Conservation (phyloP, 23 tunicate genomes). For the Clavelina lepadiformis region DNA sequence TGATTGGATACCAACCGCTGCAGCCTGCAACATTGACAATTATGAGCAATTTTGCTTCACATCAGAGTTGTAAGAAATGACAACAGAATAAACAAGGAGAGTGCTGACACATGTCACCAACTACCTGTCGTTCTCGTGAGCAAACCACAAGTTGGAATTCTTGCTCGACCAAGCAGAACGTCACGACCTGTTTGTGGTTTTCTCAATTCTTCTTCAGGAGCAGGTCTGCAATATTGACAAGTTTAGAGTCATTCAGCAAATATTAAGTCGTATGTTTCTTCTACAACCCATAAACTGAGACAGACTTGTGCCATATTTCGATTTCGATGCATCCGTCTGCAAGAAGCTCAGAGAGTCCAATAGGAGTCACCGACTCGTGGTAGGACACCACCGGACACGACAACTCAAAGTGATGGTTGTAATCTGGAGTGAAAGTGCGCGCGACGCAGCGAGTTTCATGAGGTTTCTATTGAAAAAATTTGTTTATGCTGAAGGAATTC, state of each 20-base stretch:
- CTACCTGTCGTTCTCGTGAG: slow-evolving; percentile 65
- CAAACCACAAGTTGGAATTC: slow-evolving; percentile 33
- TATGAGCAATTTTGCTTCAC: neutral
- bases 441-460: slow-evolving; percentile 54
- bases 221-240: slow-evolving; percentile 20
- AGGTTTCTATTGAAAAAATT: slow-evolving; percentile 20
- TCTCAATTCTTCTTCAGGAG: slow-evolving; percentile 13
- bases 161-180: slow-evolving; percentile 30
- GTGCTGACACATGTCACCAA: neutral
- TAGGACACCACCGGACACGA: slow-evolving; percentile 46
- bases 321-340: slow-evolving; percentile 41
- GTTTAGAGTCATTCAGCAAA: neutral
- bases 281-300: neutral
- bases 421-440: slow-evolving; percentile 65
- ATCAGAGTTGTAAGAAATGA: neutral
- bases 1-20: slow-evolving; percentile 50
- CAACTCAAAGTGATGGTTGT: slow-evolving; percentile 64
- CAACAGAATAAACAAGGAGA: neutral
- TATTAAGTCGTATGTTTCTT: neutral
- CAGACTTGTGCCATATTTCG: slow-evolving; percentile 78
- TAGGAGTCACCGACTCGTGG: slow-evolving; percentile 26
- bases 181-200: slow-evolving; percentile 13
- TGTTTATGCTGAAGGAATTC: neutral
- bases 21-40: slow-evolving; percentile 27
- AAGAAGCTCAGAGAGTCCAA: slow-evolving; percentile 46